Conservation (phyloP, 37 sponge, comb jelly and placozoan genomes). For the Hormiphora californensis region DNA sequence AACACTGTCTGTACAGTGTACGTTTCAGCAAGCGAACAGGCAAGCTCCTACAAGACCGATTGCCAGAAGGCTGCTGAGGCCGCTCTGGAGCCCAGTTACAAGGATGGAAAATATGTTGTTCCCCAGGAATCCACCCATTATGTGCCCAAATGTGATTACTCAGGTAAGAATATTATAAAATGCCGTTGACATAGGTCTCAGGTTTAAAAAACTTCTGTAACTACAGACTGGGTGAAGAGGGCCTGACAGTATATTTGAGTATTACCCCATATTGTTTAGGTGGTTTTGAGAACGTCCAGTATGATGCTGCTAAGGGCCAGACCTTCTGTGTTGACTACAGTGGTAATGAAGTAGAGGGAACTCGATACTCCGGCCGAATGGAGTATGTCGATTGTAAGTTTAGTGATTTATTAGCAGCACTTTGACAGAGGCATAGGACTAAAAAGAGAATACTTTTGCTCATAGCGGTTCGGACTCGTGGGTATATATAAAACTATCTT, state of each 20-base stretch:
- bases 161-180: neutral
- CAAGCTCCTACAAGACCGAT: neutral
- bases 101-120: neutral
- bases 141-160: neutral
- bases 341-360: neutral
- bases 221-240: neutral
- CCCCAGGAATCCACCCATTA: slow-evolving; percentile 10
- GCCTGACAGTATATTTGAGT: neutral
- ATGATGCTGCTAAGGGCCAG: neutral
- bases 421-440: no score
- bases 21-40: no score
- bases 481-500: no score
- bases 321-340: slow-evolving; percentile 9
- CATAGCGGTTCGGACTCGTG: no score
- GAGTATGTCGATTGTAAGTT: neutral
- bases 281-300: neutral
- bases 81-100: neutral
- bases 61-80: neutral
- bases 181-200: neutral
- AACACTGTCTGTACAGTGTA: no score
- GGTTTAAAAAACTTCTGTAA: neutral
- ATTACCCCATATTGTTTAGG: neutral
- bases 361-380: neutral
- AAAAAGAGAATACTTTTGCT: no score
- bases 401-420: neutral